Evolutionary conservation across 2,113 vertebrate species (phyloP), one percentile per base, ranked within the genome.

Genomic region (Heterotilapia buettikoferi): DNA sequence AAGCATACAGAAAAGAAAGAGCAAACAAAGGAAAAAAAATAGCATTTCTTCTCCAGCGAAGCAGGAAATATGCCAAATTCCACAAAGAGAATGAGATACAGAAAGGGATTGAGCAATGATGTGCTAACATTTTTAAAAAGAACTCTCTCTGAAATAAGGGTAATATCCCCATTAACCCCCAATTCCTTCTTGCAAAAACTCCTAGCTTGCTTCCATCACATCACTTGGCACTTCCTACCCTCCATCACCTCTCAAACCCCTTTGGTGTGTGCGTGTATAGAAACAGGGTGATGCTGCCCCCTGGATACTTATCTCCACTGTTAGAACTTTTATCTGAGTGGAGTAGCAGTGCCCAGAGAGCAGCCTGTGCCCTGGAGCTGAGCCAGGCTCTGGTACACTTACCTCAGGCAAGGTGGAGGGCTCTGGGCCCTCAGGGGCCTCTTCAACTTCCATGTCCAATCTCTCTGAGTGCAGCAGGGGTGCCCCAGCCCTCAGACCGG

Each of bases 391-490:
- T 71, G 71, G 68, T 88, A 86, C 59, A 91, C 96, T 97, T 97
- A 97, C 97, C 97, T 97, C 96, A 47, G 56, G 92, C 84, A 79
- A 68, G 88, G 86, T 83, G 92, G 93, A 93, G 93, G 94, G 85
- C 66, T 94, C 87, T 4, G 43, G 82, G 79, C 92, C 92, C 91
- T 88, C 85, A 4, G 90, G 93, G 84, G 88, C 83, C 78, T 95
- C 93, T 82, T 95, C 94, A 83, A 91, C 87, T 79, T 96, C 95
- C 91, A 92, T 95, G 83, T 93, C 86, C 92, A 86, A 26, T 26
- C 88, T 84, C 91, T 97, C 95, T 92, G 96, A 93, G 92, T 80
- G 90, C 91, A 94, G 95, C 88, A 88, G 95, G 95, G 91, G 81
- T 56, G 91, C 95, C 95, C 96, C 96, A 92, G 96, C 93, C 92